Conservation (phyloP, 2,797 vertebrate genomes). For the Erpetoichthys calabaricus region DNA sequence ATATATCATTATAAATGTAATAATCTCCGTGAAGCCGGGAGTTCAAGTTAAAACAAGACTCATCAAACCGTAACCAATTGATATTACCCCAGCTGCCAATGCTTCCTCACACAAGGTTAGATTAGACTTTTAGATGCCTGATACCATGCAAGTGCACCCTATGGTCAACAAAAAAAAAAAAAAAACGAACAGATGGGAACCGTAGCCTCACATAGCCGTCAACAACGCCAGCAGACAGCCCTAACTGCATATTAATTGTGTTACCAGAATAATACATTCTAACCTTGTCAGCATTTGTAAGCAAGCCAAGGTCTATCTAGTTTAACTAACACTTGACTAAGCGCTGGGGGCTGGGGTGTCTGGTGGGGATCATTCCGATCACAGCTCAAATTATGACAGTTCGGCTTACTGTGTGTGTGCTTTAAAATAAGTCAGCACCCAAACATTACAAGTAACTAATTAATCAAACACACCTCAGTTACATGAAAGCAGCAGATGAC, state of each 20-base stretch:
- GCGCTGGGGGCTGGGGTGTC: too few relatives aligned
- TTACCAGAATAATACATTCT: conserved; percentile 36
- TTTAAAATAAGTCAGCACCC: too few relatives aligned
- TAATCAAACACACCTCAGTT: too few relatives aligned
- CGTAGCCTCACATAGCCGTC: conserved; percentile 37
- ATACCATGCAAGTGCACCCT: conserved; percentile 32
- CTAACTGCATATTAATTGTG: conserved; percentile 49
- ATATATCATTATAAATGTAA: conserved; percentile 66
- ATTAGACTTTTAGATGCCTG: conserved; percentile 40
- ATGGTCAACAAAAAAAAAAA: conserved; percentile 23
- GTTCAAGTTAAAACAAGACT: conserved; percentile 60
- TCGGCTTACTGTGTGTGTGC: too few relatives aligned
- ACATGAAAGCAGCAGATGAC: too few relatives aligned
- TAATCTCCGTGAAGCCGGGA: conserved; percentile 58
- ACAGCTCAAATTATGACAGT: too few relatives aligned
- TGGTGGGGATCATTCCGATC: too few relatives aligned
- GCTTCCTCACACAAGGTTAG: conserved; percentile 44
- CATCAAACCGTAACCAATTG: conserved; percentile 67
- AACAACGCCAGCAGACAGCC: conserved; percentile 27
- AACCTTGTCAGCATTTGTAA: conserved; percentile 11
- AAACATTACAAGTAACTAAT: too few relatives aligned
- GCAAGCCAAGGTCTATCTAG: conserved; percentile 6
- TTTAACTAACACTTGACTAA: conserved; percentile 14
- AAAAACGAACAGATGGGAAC: conserved; percentile 59
- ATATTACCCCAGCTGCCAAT: conserved; percentile 58